A percentile compares a stretch with the other conserved stretches of the same genome.
These are phyloP conservation scores for Apamea epomidion DNA, from an alignment of 2,888 invertebrate genomes.

Conservation along the genomic window DNA sequence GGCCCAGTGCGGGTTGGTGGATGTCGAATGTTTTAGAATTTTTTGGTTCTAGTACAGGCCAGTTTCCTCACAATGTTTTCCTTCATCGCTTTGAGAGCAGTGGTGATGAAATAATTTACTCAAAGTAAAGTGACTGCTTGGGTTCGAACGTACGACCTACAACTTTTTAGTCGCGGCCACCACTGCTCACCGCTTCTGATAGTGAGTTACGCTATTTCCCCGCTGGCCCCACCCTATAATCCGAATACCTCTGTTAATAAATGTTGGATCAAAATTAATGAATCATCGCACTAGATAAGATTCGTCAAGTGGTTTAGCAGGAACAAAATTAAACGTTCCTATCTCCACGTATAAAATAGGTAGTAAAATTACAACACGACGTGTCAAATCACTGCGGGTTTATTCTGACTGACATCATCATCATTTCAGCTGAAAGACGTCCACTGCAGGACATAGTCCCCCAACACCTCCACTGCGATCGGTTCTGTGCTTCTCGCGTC, in stretches of 20 bases:
- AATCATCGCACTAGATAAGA: slow-evolving; percentile 47
- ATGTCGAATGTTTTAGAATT: no score
- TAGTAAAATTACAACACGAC: not conserved
- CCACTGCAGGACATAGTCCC: not conserved
- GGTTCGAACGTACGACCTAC: no score
- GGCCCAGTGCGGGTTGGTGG: no score
- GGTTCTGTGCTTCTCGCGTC: no score
- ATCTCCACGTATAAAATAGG: not conserved
- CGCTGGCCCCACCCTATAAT: not conserved
- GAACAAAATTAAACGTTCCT: slow-evolving; percentile 18
- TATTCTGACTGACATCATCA: not conserved
- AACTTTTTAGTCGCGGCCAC: no score
- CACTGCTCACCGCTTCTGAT: not conserved
- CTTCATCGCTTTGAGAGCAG: no score
- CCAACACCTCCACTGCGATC: not conserved
- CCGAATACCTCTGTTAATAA: slow-evolving; percentile 24
- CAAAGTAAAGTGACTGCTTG: no score
- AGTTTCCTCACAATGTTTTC: no score
- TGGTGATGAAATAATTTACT: no score
- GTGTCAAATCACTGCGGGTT: slow-evolving; percentile 1
- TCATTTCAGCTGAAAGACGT: not conserved
- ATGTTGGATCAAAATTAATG: slow-evolving; percentile 44
- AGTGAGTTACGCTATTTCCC: not conserved
- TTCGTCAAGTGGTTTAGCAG: slow-evolving; percentile 32
- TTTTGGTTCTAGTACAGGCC: no score